Percentiles rank a stretch among this genome's conserved stretches.
Evolutionary conservation across 2,113 vertebrate genomes (phyloP).

Genomic region (Sterrhoptilus dennistouni): DNA sequence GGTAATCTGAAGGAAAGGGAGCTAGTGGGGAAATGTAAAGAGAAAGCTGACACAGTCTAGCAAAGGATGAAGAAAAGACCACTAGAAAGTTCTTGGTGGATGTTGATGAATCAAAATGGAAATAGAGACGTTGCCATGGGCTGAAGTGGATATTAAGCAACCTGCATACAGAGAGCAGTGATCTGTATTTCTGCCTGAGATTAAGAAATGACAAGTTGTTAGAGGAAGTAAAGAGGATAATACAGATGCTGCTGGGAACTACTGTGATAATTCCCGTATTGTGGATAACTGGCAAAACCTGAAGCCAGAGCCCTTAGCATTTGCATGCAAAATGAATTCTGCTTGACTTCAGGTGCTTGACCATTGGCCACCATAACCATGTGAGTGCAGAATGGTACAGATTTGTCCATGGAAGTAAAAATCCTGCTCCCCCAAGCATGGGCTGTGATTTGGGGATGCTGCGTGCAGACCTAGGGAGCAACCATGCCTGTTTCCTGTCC

Average conservation of each 20-base stretch:
- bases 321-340: not conserved
- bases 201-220: not conserved
- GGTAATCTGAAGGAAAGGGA: not conserved
- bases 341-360: not conserved
- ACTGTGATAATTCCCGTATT: not conserved
- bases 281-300: not conserved
- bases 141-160: not conserved
- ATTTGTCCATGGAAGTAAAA: not conserved
- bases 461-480: not conserved
- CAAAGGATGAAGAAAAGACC: not conserved
- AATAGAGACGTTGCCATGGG: not conserved
- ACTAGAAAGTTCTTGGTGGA: not conserved
- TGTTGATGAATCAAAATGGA: not conserved
- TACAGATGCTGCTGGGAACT: not conserved
- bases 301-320: not conserved
- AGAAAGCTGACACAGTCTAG: not conserved
- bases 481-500: not conserved
- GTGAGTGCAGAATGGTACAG: not conserved
- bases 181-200: conserved; percentile 17
- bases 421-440: not conserved
- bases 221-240: conserved; percentile 26
- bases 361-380: rapidly evolving
- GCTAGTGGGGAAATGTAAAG: not conserved
- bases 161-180: not conserved
- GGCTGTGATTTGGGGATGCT: rapidly evolving